Evolutionary conservation across 2,797 vertebrate genomes (phyloP), one percentile per base, ranked within the genome.

Genomic region (Sternarchorhynchus goeldii): DNA sequence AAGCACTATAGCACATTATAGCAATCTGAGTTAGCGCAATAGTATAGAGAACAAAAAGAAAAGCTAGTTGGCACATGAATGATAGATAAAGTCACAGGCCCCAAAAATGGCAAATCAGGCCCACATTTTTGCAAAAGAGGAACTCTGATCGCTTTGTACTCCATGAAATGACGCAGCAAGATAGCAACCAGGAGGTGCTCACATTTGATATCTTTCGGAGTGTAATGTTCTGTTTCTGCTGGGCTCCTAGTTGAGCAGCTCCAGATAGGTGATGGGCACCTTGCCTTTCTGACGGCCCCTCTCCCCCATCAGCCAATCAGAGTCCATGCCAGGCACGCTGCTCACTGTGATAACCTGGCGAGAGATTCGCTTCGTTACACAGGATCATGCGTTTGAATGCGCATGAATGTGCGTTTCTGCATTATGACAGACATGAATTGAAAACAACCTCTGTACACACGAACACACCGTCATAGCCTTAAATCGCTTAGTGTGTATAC

Each of bases 221-320:
- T 53, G 53, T 84, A 3, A 53, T 4, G 17, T 4, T 55, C 6
- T 62, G 41, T 21, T n/a, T 2, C 29, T 45, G 3, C 45, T 31
- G 2, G 21, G 18, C 3, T 70, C 17, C 56, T 91, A 94, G 88
- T 94, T 95, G 74, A 95, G 92, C 81, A 95, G 91, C 88, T 95
- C 94, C 90, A 95, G 91, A 88, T 95, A 95, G 79, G 94, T 94
- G 89, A 95, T 94, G 87, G 95, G 95, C 89, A 95, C 95, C 92
- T 94, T 95, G 90, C 95, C 95, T 85, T 94, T 94, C 88, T 95
- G 94, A 86, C 91, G 93, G 82, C 94, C 94, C 82, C 94, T 92
- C 86, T 95, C 94, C 60, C 94, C 94, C 94, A 95, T 94, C 86
- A 95, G 89, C 94, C 95, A 95, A 88, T 95, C 95, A 85, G 94